These are phyloP conservation scores for Callopanchax toddi DNA, from an alignment of 2,113 vertebrate genomes.

Conservation along the genomic window DNA sequence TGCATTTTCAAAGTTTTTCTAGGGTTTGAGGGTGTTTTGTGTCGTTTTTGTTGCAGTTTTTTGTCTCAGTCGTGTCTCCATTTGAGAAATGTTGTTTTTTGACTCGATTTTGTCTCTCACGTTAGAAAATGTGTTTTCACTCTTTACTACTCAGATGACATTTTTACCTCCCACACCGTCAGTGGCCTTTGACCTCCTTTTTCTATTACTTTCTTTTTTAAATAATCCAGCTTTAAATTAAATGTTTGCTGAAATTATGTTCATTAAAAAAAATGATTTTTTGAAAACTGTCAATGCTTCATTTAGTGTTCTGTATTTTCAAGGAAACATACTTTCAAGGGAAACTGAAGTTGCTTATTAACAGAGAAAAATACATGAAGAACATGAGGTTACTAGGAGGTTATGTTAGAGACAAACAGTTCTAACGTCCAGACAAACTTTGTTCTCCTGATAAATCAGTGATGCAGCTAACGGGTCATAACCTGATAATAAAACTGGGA, in stretches of 20 bases:
- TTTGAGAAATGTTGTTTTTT: no score
- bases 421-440: background rate
- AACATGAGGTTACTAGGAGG: background rate
- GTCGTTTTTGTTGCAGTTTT: background rate
- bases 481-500: background rate
- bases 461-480: background rate
- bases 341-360: background rate
- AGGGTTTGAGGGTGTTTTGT: no score
- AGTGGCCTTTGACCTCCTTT: no score
- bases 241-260: no score
- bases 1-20: no score
- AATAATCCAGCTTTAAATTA: no score
- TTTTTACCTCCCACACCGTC: no score
- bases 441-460: background rate
- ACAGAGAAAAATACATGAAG: background rate
- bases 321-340: background rate
- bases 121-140: background rate
- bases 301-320: background rate
- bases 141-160: background rate
- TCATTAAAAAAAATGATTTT: no score
- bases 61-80: no score
- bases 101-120: no score
- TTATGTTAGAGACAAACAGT: slow-evolving; percentile 1
- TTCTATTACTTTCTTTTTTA: no score
- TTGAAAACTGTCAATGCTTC: background rate